Percentiles rank a stretch among this genome's conserved stretches.
Evolutionary conservation across 92 coral and sea anemone species (phyloP).

Genomic region (Pocillopora grandis): DNA sequence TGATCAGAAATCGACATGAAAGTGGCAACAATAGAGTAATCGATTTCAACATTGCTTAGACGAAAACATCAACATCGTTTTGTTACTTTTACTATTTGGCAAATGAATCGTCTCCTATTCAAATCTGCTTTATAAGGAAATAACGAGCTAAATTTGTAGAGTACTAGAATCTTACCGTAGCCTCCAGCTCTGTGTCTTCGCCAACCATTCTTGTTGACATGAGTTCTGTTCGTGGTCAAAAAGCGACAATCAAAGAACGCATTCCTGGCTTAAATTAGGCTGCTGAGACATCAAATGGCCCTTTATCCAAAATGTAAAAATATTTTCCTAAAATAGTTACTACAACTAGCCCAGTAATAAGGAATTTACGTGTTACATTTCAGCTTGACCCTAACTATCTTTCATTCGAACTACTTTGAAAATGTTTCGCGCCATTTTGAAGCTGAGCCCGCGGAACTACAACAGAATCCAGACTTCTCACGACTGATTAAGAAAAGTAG

Average conservation of each 20-base stretch:
- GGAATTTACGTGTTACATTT: neutral
- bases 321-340: neutral
- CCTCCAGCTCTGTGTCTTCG: constrained; percentile 14
- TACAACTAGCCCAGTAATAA: neutral
- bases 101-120: too few relatives aligned
- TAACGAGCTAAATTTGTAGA: neutral
- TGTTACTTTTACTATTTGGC: too few relatives aligned
- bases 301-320: neutral
- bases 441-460: constrained; percentile 44
- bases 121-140: too few relatives aligned
- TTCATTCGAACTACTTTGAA: neutral
- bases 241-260: neutral
- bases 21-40: too few relatives aligned
- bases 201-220: constrained; percentile 40
- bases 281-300: neutral
- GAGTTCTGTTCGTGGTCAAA: neutral
- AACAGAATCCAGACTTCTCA: constrained; percentile 17
- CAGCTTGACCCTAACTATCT: neutral
- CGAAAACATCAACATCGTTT: too few relatives aligned
- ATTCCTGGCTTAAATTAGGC: neutral
- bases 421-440: constrained; percentile 38
- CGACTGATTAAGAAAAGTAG: neutral
- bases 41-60: too few relatives aligned
- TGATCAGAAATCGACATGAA: too few relatives aligned
- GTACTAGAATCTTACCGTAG: neutral